phyloP scores from a whole-genome alignment of 2,113 vertebrate species.

The Tylochromis polylepis region DNA sequence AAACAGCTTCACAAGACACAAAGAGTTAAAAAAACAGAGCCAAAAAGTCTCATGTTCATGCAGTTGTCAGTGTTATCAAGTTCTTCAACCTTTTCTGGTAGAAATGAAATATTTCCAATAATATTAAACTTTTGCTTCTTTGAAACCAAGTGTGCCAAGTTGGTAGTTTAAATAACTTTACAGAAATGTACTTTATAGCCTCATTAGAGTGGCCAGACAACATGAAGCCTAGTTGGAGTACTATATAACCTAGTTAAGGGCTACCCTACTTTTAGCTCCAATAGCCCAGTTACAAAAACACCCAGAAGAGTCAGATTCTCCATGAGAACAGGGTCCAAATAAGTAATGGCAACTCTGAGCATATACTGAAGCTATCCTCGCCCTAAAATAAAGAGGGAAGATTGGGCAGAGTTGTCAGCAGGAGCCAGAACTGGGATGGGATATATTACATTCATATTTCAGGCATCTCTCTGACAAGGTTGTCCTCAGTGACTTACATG shows the following conservation, averaged over 20 bases:
- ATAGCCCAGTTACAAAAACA: constrained; percentile 63
- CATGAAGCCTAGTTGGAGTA: constrained; percentile 9
- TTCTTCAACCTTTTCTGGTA: not conserved
- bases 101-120: not conserved
- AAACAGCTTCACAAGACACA: not conserved
- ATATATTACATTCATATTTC: constrained; percentile 47
- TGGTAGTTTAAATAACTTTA: not conserved
- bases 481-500: constrained; percentile 29
- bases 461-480: constrained; percentile 28
- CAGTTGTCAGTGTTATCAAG: not conserved
- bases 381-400: constrained; percentile 33
- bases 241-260: constrained; percentile 52
- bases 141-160: not conserved
- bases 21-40: not conserved
- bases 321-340: constrained; percentile 42
- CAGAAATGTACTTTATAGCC: constrained; percentile 26
- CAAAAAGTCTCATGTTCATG: not conserved
- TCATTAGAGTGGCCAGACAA: constrained; percentile 35
- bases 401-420: constrained; percentile 7
- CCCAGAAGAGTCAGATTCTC: constrained; percentile 53
- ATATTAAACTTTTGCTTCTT: not conserved
- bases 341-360: constrained; percentile 58
- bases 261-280: constrained; percentile 64
- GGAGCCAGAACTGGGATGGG: constrained; percentile 20
- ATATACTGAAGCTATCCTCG: constrained; percentile 15